A percentile compares a stretch with the other conserved stretches of the same genome.
These are phyloP conservation scores for Pseudomyrmex cubaensis DNA, from an alignment of 1,140 invertebrate genomes.

Conservation along the genomic window DNA sequence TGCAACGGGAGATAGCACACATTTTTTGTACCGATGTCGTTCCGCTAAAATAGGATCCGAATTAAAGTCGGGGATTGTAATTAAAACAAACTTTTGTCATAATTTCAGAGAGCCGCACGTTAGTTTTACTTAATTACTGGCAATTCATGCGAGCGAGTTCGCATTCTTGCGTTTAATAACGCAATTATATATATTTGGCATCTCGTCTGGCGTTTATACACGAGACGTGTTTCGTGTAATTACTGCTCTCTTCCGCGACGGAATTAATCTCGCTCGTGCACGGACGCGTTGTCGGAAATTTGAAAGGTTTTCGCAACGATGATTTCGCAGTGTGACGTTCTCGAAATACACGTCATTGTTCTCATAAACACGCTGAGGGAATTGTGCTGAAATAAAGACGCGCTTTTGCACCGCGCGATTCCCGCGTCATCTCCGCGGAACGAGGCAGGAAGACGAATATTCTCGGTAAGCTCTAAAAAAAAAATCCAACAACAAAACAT, in stretches of 20 bases:
- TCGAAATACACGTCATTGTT: neutral
- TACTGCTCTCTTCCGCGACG: constrained; percentile 11
- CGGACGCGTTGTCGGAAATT: neutral
- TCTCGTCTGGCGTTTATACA: constrained; percentile 15
- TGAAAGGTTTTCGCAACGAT: neutral
- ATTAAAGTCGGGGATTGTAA: no score
- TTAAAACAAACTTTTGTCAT: no score
- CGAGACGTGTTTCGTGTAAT: constrained; percentile 15
- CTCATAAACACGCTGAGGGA: neutral
- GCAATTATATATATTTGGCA: no score
- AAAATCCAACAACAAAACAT: neutral
- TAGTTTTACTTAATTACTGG: no score
- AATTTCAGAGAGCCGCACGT: no score
- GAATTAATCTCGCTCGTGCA: constrained; percentile 16
- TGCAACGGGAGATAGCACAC: no score
- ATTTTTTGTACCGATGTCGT: no score
- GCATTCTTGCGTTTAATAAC: no score
- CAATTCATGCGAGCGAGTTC: no score
- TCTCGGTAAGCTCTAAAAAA: constrained; percentile 14
- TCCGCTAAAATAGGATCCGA: no score
- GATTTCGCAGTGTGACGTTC: neutral
- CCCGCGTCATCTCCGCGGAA: neutral
- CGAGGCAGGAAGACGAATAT: neutral
- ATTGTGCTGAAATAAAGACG: neutral
- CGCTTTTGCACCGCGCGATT: neutral